Conservation (phyloP, 1,140 invertebrate genomes). For the Macrobrachium rosenbergii region DNA sequence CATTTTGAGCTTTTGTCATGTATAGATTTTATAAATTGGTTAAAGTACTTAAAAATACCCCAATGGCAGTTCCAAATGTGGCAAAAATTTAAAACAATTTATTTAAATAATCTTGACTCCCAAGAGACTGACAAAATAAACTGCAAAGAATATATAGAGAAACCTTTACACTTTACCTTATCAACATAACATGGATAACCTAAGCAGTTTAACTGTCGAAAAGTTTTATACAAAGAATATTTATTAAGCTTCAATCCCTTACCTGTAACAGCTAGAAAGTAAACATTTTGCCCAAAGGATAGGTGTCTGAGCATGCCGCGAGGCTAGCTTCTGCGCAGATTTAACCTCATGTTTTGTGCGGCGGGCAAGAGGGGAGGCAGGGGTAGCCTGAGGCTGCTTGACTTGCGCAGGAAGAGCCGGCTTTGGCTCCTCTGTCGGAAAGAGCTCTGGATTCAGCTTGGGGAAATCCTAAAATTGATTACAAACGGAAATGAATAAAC, state of each 20-base stretch:
- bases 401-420: slow-evolving; percentile 65
- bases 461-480: slow-evolving; percentile 69
- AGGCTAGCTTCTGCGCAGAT: slow-evolving; percentile 89
- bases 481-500: too few relatives aligned
- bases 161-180: too few relatives aligned
- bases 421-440: slow-evolving; percentile 71
- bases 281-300: slow-evolving; percentile 93
- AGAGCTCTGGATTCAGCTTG: slow-evolving; percentile 74
- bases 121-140: too few relatives aligned
- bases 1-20: too few relatives aligned
- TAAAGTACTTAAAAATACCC: not conserved
- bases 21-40: not conserved
- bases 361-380: slow-evolving; percentile 90
- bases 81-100: not conserved
- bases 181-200: too few relatives aligned
- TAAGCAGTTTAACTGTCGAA: too few relatives aligned
- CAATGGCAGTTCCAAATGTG: not conserved
- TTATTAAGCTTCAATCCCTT: not conserved
- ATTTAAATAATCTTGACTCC: not conserved
- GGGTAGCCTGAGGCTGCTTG: slow-evolving; percentile 68
- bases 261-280: slow-evolving; percentile 84
- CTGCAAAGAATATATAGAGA: too few relatives aligned
- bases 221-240: too few relatives aligned
- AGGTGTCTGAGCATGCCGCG: slow-evolving; percentile 79
- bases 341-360: slow-evolving; percentile 96